Evolutionary conservation across 1,140 invertebrate genomes (phyloP), one percentile per base, ranked within the genome.

Genomic region (Popillia japonica): DNA sequence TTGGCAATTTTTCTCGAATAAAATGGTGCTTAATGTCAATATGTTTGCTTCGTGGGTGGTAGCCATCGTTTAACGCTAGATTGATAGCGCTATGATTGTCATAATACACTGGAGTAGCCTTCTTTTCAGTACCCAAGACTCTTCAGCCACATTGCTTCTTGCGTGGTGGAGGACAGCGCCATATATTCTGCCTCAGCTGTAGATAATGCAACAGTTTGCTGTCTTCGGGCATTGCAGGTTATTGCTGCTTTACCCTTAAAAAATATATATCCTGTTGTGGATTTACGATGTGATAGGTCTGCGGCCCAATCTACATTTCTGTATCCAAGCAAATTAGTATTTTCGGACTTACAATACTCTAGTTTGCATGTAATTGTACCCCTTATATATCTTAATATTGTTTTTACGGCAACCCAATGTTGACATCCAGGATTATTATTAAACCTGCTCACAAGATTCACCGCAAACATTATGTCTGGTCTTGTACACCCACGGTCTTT

Each of bases 171-270:
- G 55, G 83, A 78, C 6, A 86, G 79, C n/a, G 87, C 86, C 6
- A 89, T 83, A 78, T 89, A n/a, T 89, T 81, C 87, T 6, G 87
- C 84, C 78, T 90, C 87, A 44, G 87, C 89, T 7, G 86, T 86
- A 7, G 87, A 88, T 44, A 88, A 82, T 27, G 87, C 85, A 6
- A 88, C 86, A 20, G 83, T 82, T 72, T 78, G 75, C 84, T 89
- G 89, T 79, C 88, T 87, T 55, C 82, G 84, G 22, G 83, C 85
- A 59, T 80, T 80, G 88, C 88, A 90, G 22, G 84, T 81, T 17
- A 89, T 77, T 59, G 85, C 10, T 27, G 64, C 75, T 10, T 82
- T 82, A 76, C 68, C 78, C 10, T 84, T 44, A 11, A 80, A 68
- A 68, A 84, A 82, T n/a, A n/a, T n/a, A n/a, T n/a, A n/a, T n/a